A percentile compares a stretch with the other conserved stretches of the same genome.
Conservation (phyloP, 2,797 vertebrate species). For the Lerista edwardsae region DNA sequence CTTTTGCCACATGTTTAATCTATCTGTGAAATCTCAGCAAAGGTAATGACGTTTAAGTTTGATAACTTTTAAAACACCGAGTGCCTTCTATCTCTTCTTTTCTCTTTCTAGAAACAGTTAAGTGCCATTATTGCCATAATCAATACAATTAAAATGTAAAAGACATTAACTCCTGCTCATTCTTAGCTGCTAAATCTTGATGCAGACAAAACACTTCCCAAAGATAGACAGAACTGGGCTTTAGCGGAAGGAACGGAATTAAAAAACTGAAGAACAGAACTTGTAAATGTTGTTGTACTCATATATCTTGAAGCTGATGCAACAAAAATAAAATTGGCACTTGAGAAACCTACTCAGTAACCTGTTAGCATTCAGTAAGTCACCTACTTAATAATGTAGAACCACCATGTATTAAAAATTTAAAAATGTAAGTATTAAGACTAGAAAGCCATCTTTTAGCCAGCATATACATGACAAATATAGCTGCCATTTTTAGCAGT, state of each 20-base stretch:
- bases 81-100: neutral
- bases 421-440: constrained; percentile 67
- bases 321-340: constrained; percentile 49
- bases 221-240: neutral
- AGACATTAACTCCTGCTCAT: neutral
- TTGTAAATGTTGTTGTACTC: neutral
- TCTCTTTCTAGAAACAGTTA: neutral
- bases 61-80: neutral
- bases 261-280: neutral
- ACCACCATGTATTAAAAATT: constrained; percentile 67
- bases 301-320: neutral
- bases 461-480: constrained; percentile 42
- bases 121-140: neutral
- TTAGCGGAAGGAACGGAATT: neutral
- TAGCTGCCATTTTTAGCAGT: neutral
- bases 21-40: neutral
- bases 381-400: constrained; percentile 68
- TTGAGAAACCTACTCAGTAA: constrained; percentile 52
- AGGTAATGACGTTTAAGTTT: neutral
- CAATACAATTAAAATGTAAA: neutral
- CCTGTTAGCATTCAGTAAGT: constrained; percentile 61
- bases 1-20: neutral
- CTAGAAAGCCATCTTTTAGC: constrained; percentile 56
- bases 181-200: neutral
- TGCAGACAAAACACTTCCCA: neutral